Conservation (phyloP, 23 tunicate species). For the Styela plicata region DNA sequence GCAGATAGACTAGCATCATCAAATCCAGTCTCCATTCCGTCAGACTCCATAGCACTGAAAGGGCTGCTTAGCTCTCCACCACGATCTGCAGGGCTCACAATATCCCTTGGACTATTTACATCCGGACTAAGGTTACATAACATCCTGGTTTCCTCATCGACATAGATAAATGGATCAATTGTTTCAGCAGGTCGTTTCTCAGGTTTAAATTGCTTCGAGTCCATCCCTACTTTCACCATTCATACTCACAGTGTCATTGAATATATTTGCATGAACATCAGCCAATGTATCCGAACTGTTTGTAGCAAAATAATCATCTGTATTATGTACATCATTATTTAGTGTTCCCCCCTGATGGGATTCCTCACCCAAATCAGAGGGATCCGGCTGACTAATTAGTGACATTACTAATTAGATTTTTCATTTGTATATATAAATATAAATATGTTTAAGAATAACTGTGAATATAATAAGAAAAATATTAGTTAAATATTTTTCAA, state of each 20-base stretch:
- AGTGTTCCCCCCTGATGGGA: neutral
- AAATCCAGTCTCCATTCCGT: constrained; percentile 50
- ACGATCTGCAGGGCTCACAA: constrained; percentile 57
- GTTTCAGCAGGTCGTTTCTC: neutral
- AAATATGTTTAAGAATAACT: too few relatives aligned
- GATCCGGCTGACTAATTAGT: neutral
- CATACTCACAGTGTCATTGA: neutral
- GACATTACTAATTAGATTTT: neutral
- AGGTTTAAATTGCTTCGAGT: neutral
- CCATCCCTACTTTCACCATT: constrained; percentile 2
- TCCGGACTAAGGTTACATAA: constrained; percentile 21
- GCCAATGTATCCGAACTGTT: neutral
- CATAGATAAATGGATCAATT: constrained; percentile 1
- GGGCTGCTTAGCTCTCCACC: constrained; percentile 81
- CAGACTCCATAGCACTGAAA: constrained; percentile 89
- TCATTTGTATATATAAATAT: neutral
- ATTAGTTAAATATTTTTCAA: too few relatives aligned
- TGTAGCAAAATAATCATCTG: neutral
- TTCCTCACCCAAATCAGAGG: neutral
- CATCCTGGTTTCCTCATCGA: constrained; percentile 79
- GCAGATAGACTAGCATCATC: constrained; percentile 45
- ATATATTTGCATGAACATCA: neutral
- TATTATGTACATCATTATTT: neutral
- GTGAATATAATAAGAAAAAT: too few relatives aligned
- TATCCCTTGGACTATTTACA: constrained; percentile 46